Base-by-base conservation (phyloP, 1,140 invertebrate species). In the Pristionchus pacificus region DNA sequence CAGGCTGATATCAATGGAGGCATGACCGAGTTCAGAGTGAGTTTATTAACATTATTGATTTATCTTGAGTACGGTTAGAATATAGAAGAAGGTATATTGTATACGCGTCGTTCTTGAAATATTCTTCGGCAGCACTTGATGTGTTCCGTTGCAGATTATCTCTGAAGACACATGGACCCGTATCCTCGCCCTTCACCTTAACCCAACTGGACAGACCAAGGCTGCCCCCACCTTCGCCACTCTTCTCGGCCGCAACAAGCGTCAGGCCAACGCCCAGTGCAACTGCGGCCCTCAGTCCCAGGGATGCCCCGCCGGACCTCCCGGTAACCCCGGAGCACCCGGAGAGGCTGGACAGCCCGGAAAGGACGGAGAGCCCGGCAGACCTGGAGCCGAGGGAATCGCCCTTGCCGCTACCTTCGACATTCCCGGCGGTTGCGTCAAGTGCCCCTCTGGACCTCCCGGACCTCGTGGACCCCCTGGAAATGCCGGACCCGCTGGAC, bases 301-400 rank as follows among this genome's bases (percentile, higher is more conserved):
- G 30, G 62, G 63, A 27, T 74, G 74, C 55, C 74, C 71, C 32
- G 74, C 74, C 33, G 74, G 74, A 74, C 74, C 74, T 60, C 74
- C 74, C 33, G 70, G 71, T 62, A 65, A 65, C 32, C 64, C 70
- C 30, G 71, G 74, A 69, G 32, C 31, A 14, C 74, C 71, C 31
- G 74, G 74, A 75, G 62, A 75, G 33, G 24, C 38, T 15, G 73
- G 73, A 65, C 49, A 66, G 31, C 64, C 66, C 24, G 73, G 73
- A 75, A 15, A 33, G 14, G 32, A 57, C 32, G 74, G 74, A 69
- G 71, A 76, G 10, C 49, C 60, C 31, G 75, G 75, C 33, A 27
- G 38, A 3, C 33, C 33, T 15, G 75, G 74, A 32, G 72, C 75
- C 6, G 24, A 67, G 33, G 75, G 75, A 61, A 76, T 76, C 64